Evolutionary conservation across 2,113 vertebrate species (phyloP).

Genomic region (Centropristis striata): DNA sequence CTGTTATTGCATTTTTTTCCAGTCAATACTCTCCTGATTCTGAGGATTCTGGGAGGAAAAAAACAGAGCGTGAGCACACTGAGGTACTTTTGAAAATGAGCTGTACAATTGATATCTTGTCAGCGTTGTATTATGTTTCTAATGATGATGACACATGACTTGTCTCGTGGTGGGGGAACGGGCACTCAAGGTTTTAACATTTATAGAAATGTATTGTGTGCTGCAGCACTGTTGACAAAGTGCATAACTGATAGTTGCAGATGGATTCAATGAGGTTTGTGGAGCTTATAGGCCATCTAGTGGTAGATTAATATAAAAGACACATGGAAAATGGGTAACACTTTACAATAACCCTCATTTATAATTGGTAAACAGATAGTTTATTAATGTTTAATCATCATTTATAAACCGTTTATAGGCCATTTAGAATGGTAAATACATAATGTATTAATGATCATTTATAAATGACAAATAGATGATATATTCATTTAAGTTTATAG

Average conservation of each 20-base stretch:
- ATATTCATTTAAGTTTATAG: too few species aligned
- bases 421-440: too few species aligned
- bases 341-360: too few species aligned
- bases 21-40: slow-evolving; percentile 63
- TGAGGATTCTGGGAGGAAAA: slow-evolving; percentile 19
- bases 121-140: slow-evolving; percentile 50
- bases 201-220: slow-evolving; percentile 61
- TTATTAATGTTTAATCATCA: too few species aligned
- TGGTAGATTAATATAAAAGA: slow-evolving; percentile 15
- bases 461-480: too few species aligned
- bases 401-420: too few species aligned
- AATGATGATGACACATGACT: slow-evolving; percentile 70
- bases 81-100: slow-evolving; percentile 75
- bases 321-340: too few species aligned
- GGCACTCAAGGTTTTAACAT: slow-evolving; percentile 47
- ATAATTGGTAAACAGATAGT: too few species aligned
- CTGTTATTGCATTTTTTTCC: slow-evolving; percentile 50
- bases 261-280: slow-evolving; percentile 30
- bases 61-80: background rate
- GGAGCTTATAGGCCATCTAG: slow-evolving; percentile 66
- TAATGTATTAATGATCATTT: too few species aligned
- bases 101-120: slow-evolving; percentile 69
- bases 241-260: slow-evolving; percentile 40
- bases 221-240: slow-evolving; percentile 65
- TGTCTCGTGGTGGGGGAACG: slow-evolving; percentile 13